phyloP scores from a whole-genome alignment of 1,140 invertebrate genomes.

The Pachyrhynchus sulphureomaculatus region DNA sequence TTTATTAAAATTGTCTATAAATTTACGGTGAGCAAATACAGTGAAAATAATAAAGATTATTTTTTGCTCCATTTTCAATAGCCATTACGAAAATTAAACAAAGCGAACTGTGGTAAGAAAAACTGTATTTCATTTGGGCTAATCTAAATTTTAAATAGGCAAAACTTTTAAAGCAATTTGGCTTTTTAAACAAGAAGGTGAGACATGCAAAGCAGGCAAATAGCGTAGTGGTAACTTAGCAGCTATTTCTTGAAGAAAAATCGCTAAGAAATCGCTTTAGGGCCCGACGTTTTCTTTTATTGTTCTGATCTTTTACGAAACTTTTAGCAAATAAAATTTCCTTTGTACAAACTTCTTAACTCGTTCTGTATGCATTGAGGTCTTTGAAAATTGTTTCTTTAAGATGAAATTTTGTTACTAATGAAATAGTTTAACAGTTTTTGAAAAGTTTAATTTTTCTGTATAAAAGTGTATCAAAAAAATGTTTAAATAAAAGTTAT shows the following conservation, averaged over 20 bases:
- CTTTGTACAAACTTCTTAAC: conserved; percentile 19
- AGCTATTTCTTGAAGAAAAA: not conserved
- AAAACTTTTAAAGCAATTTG: conserved; percentile 6
- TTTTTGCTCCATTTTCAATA: too few species aligned
- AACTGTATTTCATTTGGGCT: not conserved
- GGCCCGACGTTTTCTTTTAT: conserved; percentile 9
- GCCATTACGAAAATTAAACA: too few species aligned
- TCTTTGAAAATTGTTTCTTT: not conserved
- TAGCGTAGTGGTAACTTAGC: not conserved
- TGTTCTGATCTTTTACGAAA: conserved; percentile 17
- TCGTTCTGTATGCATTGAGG: conserved; percentile 11
- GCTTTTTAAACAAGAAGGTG: conserved; percentile 12
- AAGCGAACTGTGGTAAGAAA: too few species aligned
- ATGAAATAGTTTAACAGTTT: too few species aligned
- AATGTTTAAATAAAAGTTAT: too few species aligned
- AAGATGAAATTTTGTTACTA: too few species aligned
- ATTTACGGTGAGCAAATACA: too few species aligned
- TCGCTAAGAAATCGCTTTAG: not conserved
- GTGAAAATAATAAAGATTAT: too few species aligned
- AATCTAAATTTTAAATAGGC: conserved; percentile 14
- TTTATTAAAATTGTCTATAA: too few species aligned
- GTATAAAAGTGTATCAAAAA: too few species aligned
- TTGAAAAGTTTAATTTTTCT: too few species aligned
- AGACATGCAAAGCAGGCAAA: not conserved
- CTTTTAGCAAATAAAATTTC: conserved; percentile 20